A percentile compares a stretch with the other conserved stretches of the same genome.
phyloP scores from a whole-genome alignment of 2,888 invertebrate species.

The Drosophila atripex region DNA sequence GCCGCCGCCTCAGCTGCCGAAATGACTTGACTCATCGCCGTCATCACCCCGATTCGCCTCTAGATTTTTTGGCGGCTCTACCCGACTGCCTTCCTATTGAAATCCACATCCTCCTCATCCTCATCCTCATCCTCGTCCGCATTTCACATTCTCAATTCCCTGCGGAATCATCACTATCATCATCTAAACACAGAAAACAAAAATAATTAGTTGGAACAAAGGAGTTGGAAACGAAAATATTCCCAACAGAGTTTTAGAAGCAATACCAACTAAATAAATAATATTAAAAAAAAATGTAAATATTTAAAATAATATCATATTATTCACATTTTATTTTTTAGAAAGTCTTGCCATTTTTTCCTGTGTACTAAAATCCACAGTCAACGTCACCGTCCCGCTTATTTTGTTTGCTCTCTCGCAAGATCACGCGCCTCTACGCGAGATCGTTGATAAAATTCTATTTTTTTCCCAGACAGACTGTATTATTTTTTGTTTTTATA shows the following conservation, averaged over 20 bases:
- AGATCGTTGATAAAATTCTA: constrained; percentile 66
- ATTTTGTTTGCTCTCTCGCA: constrained; percentile 57
- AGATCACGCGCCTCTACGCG: constrained; percentile 70
- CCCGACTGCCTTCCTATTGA: constrained; percentile 10
- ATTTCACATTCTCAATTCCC: constrained; percentile 18
- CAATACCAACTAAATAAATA: no score
- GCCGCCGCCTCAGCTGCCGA: constrained; percentile 28
- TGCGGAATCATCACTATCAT: constrained; percentile 8
- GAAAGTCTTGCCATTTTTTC: neutral
- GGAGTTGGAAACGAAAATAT: no score
- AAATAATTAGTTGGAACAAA: no score
- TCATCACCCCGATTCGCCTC: constrained; percentile 39
- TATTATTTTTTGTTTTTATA: constrained; percentile 4
- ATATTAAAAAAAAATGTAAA: no score
- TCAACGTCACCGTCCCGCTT: constrained; percentile 68
- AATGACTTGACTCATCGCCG: constrained; percentile 57
- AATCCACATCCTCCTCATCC: constrained; percentile 18
- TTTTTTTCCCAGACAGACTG: constrained; percentile 6
- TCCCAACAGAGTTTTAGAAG: no score
- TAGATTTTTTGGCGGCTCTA: constrained; percentile 19
- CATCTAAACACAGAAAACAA: constrained; percentile 12
- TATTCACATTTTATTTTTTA: neutral
- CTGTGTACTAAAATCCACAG: constrained; percentile 7
- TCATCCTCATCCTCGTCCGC: constrained; percentile 15
- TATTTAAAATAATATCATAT: no score